These are phyloP conservation scores for Xylocampa areola DNA, from an alignment of 2,888 invertebrate species.

Conservation along the genomic window DNA sequence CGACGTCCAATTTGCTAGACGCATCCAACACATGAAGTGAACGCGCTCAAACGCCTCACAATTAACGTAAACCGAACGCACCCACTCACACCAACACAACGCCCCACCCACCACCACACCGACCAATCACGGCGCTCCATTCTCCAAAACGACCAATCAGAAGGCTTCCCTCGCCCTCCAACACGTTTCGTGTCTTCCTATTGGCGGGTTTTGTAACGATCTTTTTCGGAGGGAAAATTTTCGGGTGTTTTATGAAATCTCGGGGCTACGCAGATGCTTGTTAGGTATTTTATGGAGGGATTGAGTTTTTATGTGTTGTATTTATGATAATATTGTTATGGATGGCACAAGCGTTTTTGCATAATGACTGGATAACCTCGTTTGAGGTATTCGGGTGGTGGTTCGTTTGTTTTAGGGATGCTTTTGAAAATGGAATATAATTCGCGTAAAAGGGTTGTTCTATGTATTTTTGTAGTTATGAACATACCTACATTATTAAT, in stretches of 20 bases:
- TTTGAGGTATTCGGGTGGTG: conserved; percentile 53
- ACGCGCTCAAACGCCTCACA: conserved; percentile 71
- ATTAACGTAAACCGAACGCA: conserved; percentile 78
- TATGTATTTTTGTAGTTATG: not conserved
- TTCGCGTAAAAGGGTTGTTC: conserved; percentile 28
- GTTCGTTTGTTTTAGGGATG: conserved; percentile 46
- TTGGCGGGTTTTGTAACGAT: conserved; percentile 82
- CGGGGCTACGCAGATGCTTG: conserved; percentile 63
- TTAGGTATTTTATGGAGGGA: conserved; percentile 79
- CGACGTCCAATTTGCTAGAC: conserved; percentile 67
- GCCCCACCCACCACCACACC: conserved; percentile 71
- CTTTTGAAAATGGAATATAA: conserved; percentile 26
- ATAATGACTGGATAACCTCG: conserved; percentile 74
- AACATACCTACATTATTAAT: too few relatives aligned
- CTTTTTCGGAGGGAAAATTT: conserved; percentile 85
- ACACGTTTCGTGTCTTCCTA: conserved; percentile 70
- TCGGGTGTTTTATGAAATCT: conserved; percentile 85
- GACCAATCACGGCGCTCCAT: conserved; percentile 76
- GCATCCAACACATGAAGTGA: conserved; percentile 65
- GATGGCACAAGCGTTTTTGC: conserved; percentile 78
- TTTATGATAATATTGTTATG: conserved; percentile 87
- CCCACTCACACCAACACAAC: conserved; percentile 72
- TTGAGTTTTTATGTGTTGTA: conserved; percentile 80
- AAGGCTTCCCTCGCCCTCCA: conserved; percentile 76
- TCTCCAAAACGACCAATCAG: conserved; percentile 75